Conservation (phyloP, 2,797 vertebrate species). For the Sebastes goodei region DNA sequence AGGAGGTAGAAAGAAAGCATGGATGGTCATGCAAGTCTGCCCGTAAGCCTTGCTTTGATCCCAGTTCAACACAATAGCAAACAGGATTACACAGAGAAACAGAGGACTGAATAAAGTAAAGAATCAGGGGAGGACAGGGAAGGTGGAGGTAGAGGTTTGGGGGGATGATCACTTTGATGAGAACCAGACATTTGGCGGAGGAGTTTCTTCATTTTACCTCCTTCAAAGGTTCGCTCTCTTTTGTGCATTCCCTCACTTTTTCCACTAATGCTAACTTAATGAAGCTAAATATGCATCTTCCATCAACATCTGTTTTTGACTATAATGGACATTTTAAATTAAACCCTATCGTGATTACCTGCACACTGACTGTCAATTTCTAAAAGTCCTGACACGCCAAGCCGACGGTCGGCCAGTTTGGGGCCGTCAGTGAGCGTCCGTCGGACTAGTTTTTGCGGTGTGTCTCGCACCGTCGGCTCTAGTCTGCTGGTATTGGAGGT, state of each 20-base stretch:
- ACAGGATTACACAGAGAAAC: conserved; percentile 31
- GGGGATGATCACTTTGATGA: conserved; percentile 31
- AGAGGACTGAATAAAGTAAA: not conserved
- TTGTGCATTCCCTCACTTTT: not conserved
- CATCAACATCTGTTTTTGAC: not conserved
- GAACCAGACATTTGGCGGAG: conserved; percentile 52
- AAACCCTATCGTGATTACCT: not conserved
- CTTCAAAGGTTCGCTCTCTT: not conserved
- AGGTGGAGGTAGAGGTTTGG: not conserved
- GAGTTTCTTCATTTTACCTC: not conserved
- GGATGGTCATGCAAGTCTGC: conserved; percentile 33
- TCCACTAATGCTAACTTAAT: not conserved
- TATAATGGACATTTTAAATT: not conserved
- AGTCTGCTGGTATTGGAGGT: no score
- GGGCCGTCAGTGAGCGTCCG: accelerated
- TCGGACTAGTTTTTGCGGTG: no score
- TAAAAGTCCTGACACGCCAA: not conserved
- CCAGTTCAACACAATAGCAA: conserved; percentile 37
- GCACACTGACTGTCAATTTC: not conserved
- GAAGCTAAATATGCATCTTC: not conserved
- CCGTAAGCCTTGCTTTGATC: conserved; percentile 56
- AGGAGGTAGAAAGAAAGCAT: not conserved
- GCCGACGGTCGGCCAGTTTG: no score
- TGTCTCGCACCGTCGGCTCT: accelerated
- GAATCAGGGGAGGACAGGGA: not conserved